Base-by-base conservation (phyloP, 2,113 vertebrate species). In the Cavia porcellus region DNA sequence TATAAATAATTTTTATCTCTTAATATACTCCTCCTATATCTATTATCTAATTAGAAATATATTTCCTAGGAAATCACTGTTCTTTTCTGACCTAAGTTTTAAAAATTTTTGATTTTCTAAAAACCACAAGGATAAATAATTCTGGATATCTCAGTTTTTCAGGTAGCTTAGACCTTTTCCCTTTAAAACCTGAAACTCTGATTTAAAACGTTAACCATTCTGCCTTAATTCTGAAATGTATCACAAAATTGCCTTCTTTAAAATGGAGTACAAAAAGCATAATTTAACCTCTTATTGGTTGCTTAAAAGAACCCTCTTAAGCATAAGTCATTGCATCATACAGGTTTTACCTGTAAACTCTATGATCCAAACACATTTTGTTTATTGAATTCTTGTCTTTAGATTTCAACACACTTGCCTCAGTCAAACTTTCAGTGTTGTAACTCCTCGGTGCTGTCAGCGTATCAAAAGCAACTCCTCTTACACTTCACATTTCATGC, bases 31-130 rank as follows among this genome's bases (percentile, higher is more conserved):
- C 72, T 90, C 64, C 45, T 8, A 96, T 92, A 91, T 91, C 24
- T 32, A 89, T 96, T 90, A 57, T 95, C 74, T 97, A 95, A 72
- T 84, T 91, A 90, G 24, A 96, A 96, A 42, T 89, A 28, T 89
- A 96, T 94, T 86, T 38, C 22, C 47, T 95, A 86, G 45, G 85
- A 92, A 97, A 94, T 94, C 82, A 97, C 88, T 96, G 62, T 77
- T 96, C 83, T 88, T 15, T 0, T 9, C 66, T 95, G 55, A 28
- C 25, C 91, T 94, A 89, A 9, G 59, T 84, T 91, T 90, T 95
- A 50, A 89, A 92, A 94, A 86, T 70, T 70, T 68, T 57, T 85
- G 52, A 80, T 82, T 93, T 96, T 94, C 85, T 96, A n/a, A 82
- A 97, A 79, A 42, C 13, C 14, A 88, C 61, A 68, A 89, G 77